These are phyloP conservation scores for Colletes gigas DNA, from an alignment of 1,140 invertebrate genomes.

Conservation along the genomic window DNA sequence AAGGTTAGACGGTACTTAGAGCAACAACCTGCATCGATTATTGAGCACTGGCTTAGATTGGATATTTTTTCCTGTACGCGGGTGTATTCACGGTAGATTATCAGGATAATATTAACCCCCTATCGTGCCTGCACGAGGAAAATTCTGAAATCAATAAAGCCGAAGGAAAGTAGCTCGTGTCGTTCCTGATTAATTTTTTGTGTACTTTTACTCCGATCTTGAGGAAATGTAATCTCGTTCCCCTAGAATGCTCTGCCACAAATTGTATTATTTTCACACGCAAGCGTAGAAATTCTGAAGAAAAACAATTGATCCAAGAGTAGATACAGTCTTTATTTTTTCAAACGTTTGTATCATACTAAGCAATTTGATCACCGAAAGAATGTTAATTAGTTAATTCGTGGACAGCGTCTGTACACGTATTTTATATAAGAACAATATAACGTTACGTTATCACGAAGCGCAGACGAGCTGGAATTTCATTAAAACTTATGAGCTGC, in stretches of 20 bases:
- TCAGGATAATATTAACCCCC: slow-evolving; percentile 37
- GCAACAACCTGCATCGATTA: slow-evolving; percentile 61
- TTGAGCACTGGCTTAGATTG: slow-evolving; percentile 39
- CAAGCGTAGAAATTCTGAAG: too few species aligned
- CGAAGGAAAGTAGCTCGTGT: neutral
- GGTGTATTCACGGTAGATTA: slow-evolving; percentile 12
- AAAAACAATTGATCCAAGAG: too few species aligned
- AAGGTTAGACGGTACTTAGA: slow-evolving; percentile 25
- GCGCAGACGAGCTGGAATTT: slow-evolving; percentile 6
- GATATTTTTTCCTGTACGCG: slow-evolving; percentile 17
- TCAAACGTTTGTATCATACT: too few species aligned
- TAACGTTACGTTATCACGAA: neutral
- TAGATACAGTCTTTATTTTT: too few species aligned
- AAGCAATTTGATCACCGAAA: too few species aligned
- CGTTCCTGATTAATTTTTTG: neutral
- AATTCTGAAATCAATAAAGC: neutral
- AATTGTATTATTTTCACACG: too few species aligned
- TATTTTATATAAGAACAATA: too few species aligned
- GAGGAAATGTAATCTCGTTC: too few species aligned
- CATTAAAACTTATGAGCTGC: slow-evolving; percentile 12
- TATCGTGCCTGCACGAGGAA: too few species aligned
- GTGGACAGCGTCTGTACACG: too few species aligned
- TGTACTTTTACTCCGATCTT: neutral
- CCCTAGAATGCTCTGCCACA: too few species aligned
- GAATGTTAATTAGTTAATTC: too few species aligned